Conservation (phyloP, 2,113 vertebrate species). For the Orientallactaga bullata region DNA sequence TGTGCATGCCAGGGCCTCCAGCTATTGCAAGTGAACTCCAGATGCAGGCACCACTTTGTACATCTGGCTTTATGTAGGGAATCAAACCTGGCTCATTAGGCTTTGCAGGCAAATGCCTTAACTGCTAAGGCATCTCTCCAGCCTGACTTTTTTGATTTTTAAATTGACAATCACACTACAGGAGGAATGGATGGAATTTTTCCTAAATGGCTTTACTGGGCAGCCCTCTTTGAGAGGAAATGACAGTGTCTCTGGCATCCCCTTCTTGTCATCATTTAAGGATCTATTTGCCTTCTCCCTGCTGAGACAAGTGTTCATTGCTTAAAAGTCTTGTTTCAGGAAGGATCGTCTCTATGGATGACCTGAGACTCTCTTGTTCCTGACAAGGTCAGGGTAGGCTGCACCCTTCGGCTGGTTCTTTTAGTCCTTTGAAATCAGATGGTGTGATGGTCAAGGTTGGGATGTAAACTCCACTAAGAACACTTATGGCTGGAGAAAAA, state of each 20-base stretch:
- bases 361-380: constrained; percentile 13
- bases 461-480: constrained; percentile 18
- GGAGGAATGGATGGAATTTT: not conserved
- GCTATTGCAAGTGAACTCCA: no score
- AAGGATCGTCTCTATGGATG: not conserved
- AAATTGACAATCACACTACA: not conserved
- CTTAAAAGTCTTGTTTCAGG: not conserved
- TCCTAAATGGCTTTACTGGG: not conserved
- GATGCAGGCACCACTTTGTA: no score
- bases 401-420: not conserved
- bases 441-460: constrained; percentile 38
- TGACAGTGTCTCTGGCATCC: not conserved
- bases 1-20: no score
- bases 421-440: not conserved
- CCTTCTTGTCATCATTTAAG: no score
- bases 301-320: not conserved
- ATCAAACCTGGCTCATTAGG: no score
- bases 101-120: no score
- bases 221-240: not conserved
- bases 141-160: not conserved
- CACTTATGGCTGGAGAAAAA: constrained; percentile 52
- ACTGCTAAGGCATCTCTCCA: no score
- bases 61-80: no score
- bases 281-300: not conserved
- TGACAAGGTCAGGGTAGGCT: not conserved